Percentiles rank a stretch among this genome's conserved stretches.
These are phyloP conservation scores for Littorina saxatilis DNA, from an alignment of 1,140 invertebrate genomes.

Conservation along the genomic window DNA sequence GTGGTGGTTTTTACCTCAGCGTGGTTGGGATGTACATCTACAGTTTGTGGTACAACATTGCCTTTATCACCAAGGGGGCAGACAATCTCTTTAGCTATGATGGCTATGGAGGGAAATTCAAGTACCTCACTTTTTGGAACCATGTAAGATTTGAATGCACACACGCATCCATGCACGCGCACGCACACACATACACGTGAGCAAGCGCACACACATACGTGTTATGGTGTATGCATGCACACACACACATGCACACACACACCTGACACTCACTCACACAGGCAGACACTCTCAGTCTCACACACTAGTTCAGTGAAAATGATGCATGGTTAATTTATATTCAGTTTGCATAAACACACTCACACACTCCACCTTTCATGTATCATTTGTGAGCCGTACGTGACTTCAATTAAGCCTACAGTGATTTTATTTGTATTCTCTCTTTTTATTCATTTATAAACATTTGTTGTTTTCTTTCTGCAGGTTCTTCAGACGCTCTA, in stretches of 20 bases:
- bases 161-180: neutral
- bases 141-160: constrained; percentile 81
- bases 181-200: neutral
- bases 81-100: constrained; percentile 7
- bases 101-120: constrained; percentile 85
- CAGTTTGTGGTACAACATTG: constrained; percentile 1
- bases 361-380: no score
- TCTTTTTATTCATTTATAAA: neutral
- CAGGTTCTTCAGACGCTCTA: constrained; percentile 78
- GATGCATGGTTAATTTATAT: no score
- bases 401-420: neutral
- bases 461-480: constrained; percentile 41
- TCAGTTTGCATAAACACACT: no score
- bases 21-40: neutral
- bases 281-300: neutral
- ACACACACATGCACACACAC: neutral
- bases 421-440: neutral
- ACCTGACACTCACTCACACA: neutral
- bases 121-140: constrained; percentile 91
- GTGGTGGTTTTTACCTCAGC: neutral
- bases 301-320: no score
- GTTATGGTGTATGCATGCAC: no score
- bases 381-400: no score
- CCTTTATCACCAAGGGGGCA: neutral
- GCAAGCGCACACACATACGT: neutral